Evolutionary conservation across 2,113 vertebrate genomes (phyloP), one percentile per base, ranked within the genome.

Genomic region (Chunga burmeisteri): DNA sequence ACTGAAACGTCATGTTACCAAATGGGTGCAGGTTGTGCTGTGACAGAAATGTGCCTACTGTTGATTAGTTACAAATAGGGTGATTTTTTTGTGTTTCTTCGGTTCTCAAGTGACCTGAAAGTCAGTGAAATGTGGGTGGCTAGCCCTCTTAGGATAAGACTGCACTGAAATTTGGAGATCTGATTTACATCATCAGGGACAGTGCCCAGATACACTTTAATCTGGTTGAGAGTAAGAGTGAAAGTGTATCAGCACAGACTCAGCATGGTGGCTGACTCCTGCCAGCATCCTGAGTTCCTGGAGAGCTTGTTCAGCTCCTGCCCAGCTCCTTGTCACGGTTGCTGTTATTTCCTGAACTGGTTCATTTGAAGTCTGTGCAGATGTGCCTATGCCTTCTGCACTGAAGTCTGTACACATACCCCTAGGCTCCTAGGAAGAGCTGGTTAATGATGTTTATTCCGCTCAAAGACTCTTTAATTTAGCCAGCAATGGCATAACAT

Each of bases 1-100:
- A 1, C 44, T 58, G 53, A 22, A 63, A 47, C 2, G 3, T 20
- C 47, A 11, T 0, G 0, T 59, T 55, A 29, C 40, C 8, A 4
- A 10, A 16, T 3, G 17, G 7, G 25, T 19, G 32, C 12, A 32
- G 36, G 26, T 11, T 62, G 38, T 80, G 26, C 20, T 20, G 5
- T 11, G 36, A 42, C 10, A 38, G 16, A 22, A 47, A 38, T 0
- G 2, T 23, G 23, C 38, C n/a, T 42, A 2, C 20, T 56, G 17
- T 6, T 53, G 34, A 19, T 65, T 36, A 44, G n/a, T 34, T 26
- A 47, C 1, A 2, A 80, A 32, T 2, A 30, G 44, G 4, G 20
- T 47, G 18, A 44, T 52, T 65, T 83, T 83, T 44, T 32, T 40
- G 20, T 68, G 7, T 34, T 46, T 32, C 58, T 65, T n/a, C 72